Evolutionary conservation across 2,113 vertebrate species (phyloP).

Genomic region (Mellivora capensis): DNA sequence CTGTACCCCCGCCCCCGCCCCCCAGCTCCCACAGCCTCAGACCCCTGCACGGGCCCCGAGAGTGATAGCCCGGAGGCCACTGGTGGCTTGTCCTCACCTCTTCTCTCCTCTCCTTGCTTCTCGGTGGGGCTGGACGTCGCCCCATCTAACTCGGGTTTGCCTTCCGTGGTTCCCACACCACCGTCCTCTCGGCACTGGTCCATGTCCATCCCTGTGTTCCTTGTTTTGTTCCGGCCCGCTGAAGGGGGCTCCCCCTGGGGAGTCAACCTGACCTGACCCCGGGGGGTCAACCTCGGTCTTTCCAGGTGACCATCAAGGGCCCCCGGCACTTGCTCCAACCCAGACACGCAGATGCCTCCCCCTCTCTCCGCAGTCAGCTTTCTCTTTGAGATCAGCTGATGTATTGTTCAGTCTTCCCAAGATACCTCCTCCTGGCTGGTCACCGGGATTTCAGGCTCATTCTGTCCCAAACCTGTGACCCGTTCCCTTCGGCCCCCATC

Average conservation of each 20-base stretch:
- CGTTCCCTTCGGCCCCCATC: accelerated
- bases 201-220: too few relatives aligned
- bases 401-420: not conserved
- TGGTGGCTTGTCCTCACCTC: accelerated
- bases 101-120: not conserved
- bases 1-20: not conserved
- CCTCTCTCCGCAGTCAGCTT: too few relatives aligned
- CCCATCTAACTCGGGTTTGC: not conserved
- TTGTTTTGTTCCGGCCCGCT: not conserved
- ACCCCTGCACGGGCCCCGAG: accelerated
- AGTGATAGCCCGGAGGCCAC: not conserved
- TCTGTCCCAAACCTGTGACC: not conserved
- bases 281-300: not conserved
- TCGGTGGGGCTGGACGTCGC: accelerated
- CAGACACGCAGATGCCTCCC: accelerated
- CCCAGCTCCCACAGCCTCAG: not conserved
- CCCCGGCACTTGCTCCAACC: not conserved
- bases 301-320: too few relatives aligned
- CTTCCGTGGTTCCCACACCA: not conserved
- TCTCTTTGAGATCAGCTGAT: not conserved
- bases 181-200: not conserved
- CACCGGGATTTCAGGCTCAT: not conserved
- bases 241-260: too few relatives aligned
- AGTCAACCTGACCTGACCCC: accelerated
- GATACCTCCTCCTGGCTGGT: not conserved